A percentile compares a stretch with the other conserved stretches of the same genome.
Conservation (phyloP, 2,113 vertebrate genomes). For the Marmota flaviventris region DNA sequence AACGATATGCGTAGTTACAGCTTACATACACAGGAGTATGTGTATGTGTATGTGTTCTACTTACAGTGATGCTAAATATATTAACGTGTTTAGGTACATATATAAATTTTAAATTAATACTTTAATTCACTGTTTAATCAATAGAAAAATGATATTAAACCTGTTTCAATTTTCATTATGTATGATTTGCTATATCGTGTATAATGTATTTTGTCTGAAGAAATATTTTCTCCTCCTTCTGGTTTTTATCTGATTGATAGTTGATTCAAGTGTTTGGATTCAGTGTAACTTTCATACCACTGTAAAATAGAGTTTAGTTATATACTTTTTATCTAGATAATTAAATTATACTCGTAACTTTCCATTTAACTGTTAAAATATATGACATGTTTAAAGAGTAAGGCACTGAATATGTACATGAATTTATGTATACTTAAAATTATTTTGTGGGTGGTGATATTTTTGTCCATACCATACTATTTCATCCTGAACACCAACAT, state of each 20-base stretch:
- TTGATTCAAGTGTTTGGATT: constrained; percentile 61
- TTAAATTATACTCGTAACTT: constrained; percentile 72
- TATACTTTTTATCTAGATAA: constrained; percentile 58
- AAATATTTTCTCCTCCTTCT: constrained; percentile 39
- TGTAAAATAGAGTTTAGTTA: constrained; percentile 60
- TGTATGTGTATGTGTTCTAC: background rate
- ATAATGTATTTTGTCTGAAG: background rate
- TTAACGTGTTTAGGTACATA: background rate
- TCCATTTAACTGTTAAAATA: constrained; percentile 70
- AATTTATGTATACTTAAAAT: constrained; percentile 59
- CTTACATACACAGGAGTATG: background rate
- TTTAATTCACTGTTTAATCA: constrained; percentile 11
- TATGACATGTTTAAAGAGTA: constrained; percentile 58
- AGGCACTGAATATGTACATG: background rate
- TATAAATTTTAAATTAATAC: background rate
- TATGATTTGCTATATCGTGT: background rate
- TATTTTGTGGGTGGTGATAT: constrained; percentile 47
- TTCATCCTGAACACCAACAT: constrained; percentile 31
- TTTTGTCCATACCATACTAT: constrained; percentile 51
- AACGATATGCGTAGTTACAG: background rate
- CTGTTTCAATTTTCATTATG: background rate
- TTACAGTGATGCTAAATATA: background rate
- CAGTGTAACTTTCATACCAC: constrained; percentile 53
- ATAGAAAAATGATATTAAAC: constrained; percentile 2
- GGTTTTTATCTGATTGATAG: constrained; percentile 45